phyloP scores from a whole-genome alignment of 37 sponge, comb jelly and placozoan species.

The Beroe ovata region DNA sequence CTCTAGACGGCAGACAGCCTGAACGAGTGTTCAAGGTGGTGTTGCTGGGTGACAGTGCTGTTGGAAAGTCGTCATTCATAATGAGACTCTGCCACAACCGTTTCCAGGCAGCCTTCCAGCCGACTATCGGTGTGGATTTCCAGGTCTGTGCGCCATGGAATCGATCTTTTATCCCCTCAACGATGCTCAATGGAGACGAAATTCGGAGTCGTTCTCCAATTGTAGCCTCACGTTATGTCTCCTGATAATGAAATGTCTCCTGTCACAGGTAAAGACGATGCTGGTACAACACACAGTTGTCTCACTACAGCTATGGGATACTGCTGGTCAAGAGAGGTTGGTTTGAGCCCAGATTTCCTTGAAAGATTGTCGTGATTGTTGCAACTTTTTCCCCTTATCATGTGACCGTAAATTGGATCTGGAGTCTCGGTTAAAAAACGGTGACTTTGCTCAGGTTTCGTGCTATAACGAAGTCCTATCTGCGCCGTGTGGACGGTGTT shows the following conservation, averaged over 20 bases:
- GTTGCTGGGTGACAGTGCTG: slow-evolving; percentile 77
- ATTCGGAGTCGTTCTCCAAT: no score
- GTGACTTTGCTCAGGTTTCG: slow-evolving; percentile 25
- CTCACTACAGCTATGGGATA: slow-evolving; percentile 82
- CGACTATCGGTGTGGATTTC: slow-evolving; percentile 77
- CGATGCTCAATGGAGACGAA: no score
- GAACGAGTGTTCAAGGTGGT: slow-evolving; percentile 76
- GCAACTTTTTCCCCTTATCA: no score
- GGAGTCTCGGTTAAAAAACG: not conserved
- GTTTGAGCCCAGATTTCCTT: no score
- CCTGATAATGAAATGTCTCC: no score
- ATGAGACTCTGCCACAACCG: slow-evolving; percentile 76
- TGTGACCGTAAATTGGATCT: not conserved
- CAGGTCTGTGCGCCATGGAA: not conserved
- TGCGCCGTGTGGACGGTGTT: slow-evolving; percentile 78
- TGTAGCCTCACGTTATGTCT: no score
- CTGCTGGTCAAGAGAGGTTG: slow-evolving; percentile 89
- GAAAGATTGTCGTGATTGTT: no score
- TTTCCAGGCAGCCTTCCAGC: slow-evolving; percentile 73
- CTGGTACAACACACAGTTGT: slow-evolving; percentile 69
- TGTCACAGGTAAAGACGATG: slow-evolving; percentile 65
- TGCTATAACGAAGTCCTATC: slow-evolving; percentile 78
- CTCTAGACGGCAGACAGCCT: slow-evolving; percentile 70
- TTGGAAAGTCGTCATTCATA: slow-evolving; percentile 82
- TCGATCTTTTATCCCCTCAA: no score